phyloP scores from a whole-genome alignment of 2,113 vertebrate genomes.

The Polypterus bichir region DNA sequence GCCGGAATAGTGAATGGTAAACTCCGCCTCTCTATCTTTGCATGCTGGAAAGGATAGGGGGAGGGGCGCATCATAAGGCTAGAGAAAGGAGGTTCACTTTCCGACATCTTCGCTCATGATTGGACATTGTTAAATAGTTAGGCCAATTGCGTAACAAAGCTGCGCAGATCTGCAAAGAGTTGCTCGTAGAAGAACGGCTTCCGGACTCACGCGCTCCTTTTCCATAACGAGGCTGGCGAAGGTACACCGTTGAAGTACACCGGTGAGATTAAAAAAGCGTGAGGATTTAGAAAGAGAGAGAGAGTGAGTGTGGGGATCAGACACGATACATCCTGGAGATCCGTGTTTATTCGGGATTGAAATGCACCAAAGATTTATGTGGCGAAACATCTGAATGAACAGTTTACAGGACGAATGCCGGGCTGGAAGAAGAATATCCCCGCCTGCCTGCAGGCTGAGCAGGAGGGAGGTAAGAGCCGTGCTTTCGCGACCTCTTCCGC shows the following conservation, averaged over 20 bases:
- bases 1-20: too few species aligned
- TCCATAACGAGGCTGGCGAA: constrained; percentile 33
- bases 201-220: not conserved
- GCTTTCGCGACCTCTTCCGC: not conserved
- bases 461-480: constrained; percentile 63
- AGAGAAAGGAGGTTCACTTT: too few species aligned
- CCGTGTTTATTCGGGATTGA: constrained; percentile 17
- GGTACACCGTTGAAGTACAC: constrained; percentile 26
- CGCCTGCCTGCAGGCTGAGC: constrained; percentile 85
- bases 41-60: too few species aligned
- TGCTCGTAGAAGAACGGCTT: too few species aligned
- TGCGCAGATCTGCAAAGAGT: too few species aligned
- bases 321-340: constrained; percentile 9
- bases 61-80: too few species aligned
- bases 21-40: too few species aligned
- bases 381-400: constrained; percentile 22
- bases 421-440: constrained; percentile 96
- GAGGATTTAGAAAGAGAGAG: constrained; percentile 14
- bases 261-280: constrained; percentile 17
- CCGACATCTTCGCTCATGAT: too few species aligned
- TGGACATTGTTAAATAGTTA: too few species aligned
- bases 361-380: constrained; percentile 25
- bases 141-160: too few species aligned
- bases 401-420: constrained; percentile 56
- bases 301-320: constrained; percentile 11